Percentiles rank a stretch among this genome's conserved stretches.
Evolutionary conservation across 2,797 vertebrate species (phyloP).

Genomic region (Leuciscus waleckii): DNA sequence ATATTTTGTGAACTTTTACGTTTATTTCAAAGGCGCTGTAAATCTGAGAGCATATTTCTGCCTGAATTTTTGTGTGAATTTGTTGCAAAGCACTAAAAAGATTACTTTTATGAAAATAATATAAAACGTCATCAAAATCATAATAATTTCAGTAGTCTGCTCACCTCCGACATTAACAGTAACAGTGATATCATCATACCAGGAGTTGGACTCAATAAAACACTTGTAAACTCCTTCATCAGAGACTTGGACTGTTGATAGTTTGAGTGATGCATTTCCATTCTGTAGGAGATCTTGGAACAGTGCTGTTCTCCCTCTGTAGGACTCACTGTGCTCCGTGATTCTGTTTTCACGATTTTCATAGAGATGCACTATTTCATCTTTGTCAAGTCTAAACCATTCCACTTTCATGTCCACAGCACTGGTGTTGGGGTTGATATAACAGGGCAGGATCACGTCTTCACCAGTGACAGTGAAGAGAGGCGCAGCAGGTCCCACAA

Average conservation of each 20-base stretch:
- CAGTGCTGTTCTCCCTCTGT: slow-evolving; percentile 55
- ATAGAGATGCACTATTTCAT: slow-evolving; percentile 33
- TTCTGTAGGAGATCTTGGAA: slow-evolving; percentile 47
- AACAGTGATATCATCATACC: slow-evolving; percentile 16
- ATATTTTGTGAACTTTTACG: neutral
- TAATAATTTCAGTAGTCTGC: neutral
- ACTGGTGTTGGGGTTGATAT: slow-evolving; percentile 24
- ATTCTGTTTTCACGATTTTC: neutral
- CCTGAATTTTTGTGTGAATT: neutral
- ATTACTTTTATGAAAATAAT: neutral
- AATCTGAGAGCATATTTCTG: neutral
- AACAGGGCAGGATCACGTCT: slow-evolving; percentile 47
- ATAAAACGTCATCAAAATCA: neutral
- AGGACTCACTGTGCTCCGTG: neutral
- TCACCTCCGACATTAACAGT: slow-evolving; percentile 38
- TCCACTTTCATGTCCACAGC: slow-evolving; percentile 41
- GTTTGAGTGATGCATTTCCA: slow-evolving; percentile 67
- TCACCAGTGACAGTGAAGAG: slow-evolving; percentile 15
- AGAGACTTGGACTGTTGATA: slow-evolving; percentile 38
- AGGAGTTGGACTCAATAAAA: slow-evolving; percentile 35
- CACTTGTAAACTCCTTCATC: slow-evolving; percentile 68
- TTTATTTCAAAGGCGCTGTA: neutral
- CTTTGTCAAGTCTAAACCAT: slow-evolving; percentile 47
- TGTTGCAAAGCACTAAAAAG: neutral
- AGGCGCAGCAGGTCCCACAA: neutral